Conservation (phyloP, 2,113 vertebrate genomes). For the Catharus bicknelli region DNA sequence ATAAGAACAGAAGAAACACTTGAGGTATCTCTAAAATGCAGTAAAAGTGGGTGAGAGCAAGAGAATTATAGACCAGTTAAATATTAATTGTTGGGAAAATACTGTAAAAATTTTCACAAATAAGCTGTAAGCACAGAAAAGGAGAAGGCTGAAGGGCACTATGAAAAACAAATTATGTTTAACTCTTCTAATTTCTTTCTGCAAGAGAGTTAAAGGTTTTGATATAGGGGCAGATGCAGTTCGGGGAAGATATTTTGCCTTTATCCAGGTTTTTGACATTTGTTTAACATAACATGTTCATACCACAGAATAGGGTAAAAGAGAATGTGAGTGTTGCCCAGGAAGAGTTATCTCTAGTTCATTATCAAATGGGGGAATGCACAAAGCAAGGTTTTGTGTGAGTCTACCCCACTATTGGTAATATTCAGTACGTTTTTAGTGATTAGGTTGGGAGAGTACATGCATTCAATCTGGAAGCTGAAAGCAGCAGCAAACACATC, state of each 20-base stretch:
- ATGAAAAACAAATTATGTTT: neutral
- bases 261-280: neutral
- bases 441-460: neutral
- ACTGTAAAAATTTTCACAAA: neutral
- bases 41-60: neutral
- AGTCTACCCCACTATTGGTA: neutral
- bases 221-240: neutral
- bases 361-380: neutral
- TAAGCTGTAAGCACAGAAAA: neutral
- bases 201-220: neutral
- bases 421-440: neutral
- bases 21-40: neutral
- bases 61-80: neutral
- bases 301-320: neutral
- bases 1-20: neutral
- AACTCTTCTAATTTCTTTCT: neutral
- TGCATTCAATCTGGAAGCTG: neutral
- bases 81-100: neutral
- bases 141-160: neutral
- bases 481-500: neutral
- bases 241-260: neutral
- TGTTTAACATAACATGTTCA: neutral
- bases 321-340: neutral
- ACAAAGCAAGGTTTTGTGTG: neutral
- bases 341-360: neutral